These are phyloP conservation scores for Branchinecta lynchi DNA, from an alignment of 1,140 invertebrate species.

Conservation along the genomic window DNA sequence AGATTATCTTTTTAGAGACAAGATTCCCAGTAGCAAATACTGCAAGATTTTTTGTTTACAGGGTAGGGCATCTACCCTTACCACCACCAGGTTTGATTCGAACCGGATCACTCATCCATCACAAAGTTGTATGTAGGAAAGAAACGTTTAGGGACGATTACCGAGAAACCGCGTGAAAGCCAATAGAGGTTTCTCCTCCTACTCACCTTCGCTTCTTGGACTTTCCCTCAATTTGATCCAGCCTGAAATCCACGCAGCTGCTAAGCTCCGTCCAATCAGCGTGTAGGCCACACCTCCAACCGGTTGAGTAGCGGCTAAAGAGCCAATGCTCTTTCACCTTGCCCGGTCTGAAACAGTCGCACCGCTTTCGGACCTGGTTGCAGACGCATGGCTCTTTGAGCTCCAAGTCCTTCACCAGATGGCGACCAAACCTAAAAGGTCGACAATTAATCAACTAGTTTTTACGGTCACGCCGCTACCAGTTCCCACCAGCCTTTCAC, in stretches of 20 bases:
- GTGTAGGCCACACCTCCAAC: conserved; percentile 96
- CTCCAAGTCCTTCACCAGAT: conserved; percentile 84
- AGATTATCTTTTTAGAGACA: no score
- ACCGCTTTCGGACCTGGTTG: conserved; percentile 66
- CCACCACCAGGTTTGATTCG: neutral
- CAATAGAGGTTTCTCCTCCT: neutral
- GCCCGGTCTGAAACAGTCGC: conserved; percentile 71
- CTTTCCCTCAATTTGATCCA: conserved; percentile 69
- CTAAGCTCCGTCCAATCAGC: conserved; percentile 96
- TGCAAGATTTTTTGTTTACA: no score
- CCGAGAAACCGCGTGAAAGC: neutral
- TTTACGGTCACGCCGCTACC: no score
- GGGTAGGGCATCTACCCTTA: neutral
- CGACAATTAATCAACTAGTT: no score
- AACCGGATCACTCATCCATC: neutral
- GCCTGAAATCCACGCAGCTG: conserved; percentile 66
- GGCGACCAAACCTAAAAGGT: conserved; percentile 60
- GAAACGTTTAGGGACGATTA: neutral
- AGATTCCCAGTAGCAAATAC: no score
- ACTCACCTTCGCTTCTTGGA: conserved; percentile 47
- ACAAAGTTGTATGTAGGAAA: neutral
- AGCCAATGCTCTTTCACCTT: conserved; percentile 85
- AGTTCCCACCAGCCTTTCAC: no score
- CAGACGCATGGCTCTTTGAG: conserved; percentile 71
- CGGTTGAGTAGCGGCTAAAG: conserved; percentile 94